phyloP scores from a whole-genome alignment of 2,888 invertebrate species.

The Entomobrya proxima region DNA sequence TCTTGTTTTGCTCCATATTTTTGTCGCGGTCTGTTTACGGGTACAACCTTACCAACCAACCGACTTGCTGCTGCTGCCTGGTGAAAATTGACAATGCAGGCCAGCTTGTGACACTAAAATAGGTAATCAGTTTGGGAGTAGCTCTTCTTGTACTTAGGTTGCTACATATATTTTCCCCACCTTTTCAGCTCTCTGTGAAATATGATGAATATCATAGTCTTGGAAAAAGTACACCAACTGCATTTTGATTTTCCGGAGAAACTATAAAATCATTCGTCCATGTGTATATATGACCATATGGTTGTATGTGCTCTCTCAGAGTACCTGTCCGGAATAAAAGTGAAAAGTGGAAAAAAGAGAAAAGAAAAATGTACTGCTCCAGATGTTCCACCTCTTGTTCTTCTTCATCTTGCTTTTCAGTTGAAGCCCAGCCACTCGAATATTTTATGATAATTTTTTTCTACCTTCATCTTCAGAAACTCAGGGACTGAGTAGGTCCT shows the following conservation, averaged over 20 bases:
- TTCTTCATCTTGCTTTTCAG: conserved; percentile 1
- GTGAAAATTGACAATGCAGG: not conserved
- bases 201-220: too few relatives aligned
- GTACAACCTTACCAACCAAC: not conserved
- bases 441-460: conserved; percentile 33
- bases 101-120: conserved; percentile 21
- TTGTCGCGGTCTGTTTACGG: not conserved
- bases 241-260: conserved; percentile 26
- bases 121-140: conserved; percentile 26
- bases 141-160: not conserved
- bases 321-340: conserved; percentile 9
- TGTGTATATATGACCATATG: conserved; percentile 2
- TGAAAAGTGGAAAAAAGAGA: not conserved
- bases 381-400: not conserved
- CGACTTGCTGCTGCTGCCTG: too few relatives aligned
- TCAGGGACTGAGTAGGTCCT: not conserved
- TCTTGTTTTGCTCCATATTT: not conserved
- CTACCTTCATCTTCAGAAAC: not conserved
- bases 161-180: not conserved
- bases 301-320: too few relatives aligned
- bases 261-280: not conserved
- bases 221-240: conserved; percentile 36
- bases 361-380: not conserved
- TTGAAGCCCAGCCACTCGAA: conserved; percentile 29
- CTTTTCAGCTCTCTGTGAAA: too few relatives aligned